Base-by-base conservation (phyloP, 2,888 invertebrate species). In the Gonocerus acuteangulatus region DNA sequence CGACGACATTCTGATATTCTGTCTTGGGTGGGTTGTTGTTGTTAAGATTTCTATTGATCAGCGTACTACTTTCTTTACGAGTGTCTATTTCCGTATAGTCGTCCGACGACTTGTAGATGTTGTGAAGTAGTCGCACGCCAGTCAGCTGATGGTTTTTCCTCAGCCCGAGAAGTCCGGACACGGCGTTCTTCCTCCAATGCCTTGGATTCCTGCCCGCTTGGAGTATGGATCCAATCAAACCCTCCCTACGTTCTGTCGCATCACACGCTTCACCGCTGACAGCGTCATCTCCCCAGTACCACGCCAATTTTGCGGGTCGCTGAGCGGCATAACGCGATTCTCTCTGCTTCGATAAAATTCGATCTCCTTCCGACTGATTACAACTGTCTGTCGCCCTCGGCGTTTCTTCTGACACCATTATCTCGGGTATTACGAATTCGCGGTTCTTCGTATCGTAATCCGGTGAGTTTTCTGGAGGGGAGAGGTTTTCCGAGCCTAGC, bases 251-350 rank as follows among this genome's bases (percentile, higher is more conserved):
- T 13, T 6, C 15, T 45, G 36, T 42, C n/a, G 18, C 45, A 57
- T 57, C 57, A 57, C 47, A 57, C 57, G 57, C 42, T 32, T 27
- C 57, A 16, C 22, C 18, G 57, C 18, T 57, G 32, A 45, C 44
- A 15, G 45, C 45, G 42, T 45, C 57, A 23, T 54, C 42, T 34
- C 54, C 39, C 15, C 36, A 34, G 36, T 34, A 21, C 47, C 57
- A 27, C 32, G 22, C 57, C 57, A 57, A 57, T 57, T 57, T 57
- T 34, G 7, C 47, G 57, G 27, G 21, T 27, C 57, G 57, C 4
- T 23, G 57, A 44, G 21, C 32, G 32, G 19, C n/a, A 44, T 57
- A 54, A 54, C 54, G 54, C 16, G 44, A 54, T 44, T 54, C 54
- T 16, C 21, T 19, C 9, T 9, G 27, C 44, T 44, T 23, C 32